Percentiles rank a stretch among this genome's conserved stretches.
Evolutionary conservation across 2,888 invertebrate genomes (phyloP).

Genomic region (Bugula neritina): DNA sequence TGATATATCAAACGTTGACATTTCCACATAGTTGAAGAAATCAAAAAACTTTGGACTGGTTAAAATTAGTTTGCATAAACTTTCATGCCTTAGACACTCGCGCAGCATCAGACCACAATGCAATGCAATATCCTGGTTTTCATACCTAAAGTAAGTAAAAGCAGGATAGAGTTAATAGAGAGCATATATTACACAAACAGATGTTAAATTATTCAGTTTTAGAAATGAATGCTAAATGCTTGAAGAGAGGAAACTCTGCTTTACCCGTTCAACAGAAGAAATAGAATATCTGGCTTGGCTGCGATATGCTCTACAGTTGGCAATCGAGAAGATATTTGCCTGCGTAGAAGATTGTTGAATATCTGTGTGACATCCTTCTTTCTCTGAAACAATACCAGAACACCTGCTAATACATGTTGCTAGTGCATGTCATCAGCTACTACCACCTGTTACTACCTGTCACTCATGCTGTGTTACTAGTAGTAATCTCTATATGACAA

Average conservation of each 20-base stretch:
- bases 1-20: conserved; percentile 99
- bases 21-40: conserved; percentile 99
- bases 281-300: conserved; percentile 92
- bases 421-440: too few species aligned
- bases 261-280: conserved; percentile 90
- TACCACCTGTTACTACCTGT: too few species aligned
- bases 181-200: too few species aligned
- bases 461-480: neutral
- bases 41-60: conserved; percentile 97
- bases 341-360: conserved; percentile 94
- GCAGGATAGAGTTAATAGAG: too few species aligned
- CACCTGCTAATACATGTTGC: too few species aligned
- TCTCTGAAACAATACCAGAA: conserved; percentile 70
- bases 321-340: conserved; percentile 95
- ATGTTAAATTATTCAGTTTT: too few species aligned
- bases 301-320: conserved; percentile 95
- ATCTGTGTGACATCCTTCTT: conserved; percentile 99
- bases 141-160: conserved; percentile 80
- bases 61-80: conserved; percentile 95
- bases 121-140: conserved; percentile 95
- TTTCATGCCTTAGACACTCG: conserved; percentile 96
- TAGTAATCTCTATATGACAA: too few species aligned
- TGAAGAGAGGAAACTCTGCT: too few species aligned
- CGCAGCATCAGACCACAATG: conserved; percentile 98
- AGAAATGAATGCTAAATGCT: too few species aligned